These are phyloP conservation scores for Zaprionus kolodkinae DNA, from an alignment of 1,140 invertebrate species.

Conservation along the genomic window DNA sequence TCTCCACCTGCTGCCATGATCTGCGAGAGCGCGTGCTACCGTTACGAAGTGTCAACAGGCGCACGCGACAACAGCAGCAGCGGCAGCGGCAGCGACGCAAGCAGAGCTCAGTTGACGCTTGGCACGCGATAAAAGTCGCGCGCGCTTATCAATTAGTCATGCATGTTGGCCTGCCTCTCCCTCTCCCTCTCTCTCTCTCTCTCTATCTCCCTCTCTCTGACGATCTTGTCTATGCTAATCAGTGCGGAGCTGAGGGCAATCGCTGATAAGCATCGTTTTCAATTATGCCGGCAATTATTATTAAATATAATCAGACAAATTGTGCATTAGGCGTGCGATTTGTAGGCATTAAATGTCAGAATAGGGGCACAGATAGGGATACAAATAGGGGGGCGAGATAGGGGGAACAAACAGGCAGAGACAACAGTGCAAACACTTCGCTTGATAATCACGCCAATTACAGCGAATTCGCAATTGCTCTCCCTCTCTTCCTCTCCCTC, in stretches of 20 bases:
- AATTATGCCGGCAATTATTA: constrained; percentile 45
- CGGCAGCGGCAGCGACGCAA: not conserved
- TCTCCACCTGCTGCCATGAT: not conserved
- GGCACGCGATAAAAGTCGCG: constrained; percentile 68
- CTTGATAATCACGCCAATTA: constrained; percentile 63
- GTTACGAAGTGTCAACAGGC: constrained; percentile 31
- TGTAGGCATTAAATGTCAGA: constrained; percentile 44
- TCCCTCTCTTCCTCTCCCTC: too few relatives aligned
- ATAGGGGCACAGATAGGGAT: constrained; percentile 17
- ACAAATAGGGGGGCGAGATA: not conserved
- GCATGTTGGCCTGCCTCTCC: not conserved
- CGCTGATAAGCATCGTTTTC: constrained; percentile 39
- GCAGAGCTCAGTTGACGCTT: constrained; percentile 26
- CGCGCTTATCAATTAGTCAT: constrained; percentile 46
- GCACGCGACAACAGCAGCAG: constrained; percentile 61
- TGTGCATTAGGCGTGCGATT: constrained; percentile 53
- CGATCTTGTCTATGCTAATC: not conserved
- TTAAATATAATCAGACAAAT: constrained; percentile 49
- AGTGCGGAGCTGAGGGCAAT: not conserved
- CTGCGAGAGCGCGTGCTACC: not conserved
- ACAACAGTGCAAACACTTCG: not conserved
- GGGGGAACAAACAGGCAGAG: not conserved
- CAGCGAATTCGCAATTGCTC: constrained; percentile 54
- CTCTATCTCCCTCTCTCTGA: not conserved
- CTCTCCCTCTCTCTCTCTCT: not conserved